phyloP scores from a whole-genome alignment of 64 coral and sea anemone genomes.

The Hydrozoanthus tunicans region DNA sequence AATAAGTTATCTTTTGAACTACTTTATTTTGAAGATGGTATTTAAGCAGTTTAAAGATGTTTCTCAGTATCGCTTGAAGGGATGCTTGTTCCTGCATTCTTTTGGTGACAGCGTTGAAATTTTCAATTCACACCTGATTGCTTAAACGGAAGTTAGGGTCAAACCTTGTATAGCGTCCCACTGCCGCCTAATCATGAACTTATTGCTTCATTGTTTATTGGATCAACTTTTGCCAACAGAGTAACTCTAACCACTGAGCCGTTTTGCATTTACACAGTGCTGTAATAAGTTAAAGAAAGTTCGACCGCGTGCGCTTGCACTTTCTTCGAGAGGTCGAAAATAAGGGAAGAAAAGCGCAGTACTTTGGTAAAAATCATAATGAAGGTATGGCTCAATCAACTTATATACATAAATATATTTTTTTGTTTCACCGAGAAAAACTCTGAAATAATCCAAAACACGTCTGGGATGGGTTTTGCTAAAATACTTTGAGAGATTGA shows the following conservation, averaged over 20 bases:
- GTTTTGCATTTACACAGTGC: background rate
- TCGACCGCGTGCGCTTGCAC: background rate
- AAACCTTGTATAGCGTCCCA: background rate
- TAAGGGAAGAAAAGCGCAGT: no score
- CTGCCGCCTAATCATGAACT: no score
- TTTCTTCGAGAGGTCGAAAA: no score
- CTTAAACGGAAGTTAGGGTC: conserved; percentile 1
- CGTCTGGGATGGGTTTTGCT: no score
- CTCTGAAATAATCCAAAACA: no score
- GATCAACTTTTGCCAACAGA: background rate
- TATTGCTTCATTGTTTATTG: background rate
- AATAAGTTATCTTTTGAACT: background rate
- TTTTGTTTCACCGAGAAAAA: no score
- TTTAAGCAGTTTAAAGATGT: background rate
- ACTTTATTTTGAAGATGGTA: background rate
- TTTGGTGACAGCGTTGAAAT: background rate
- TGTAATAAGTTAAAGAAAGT: background rate
- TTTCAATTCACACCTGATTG: background rate
- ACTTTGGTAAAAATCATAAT: no score
- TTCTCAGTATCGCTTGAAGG: background rate
- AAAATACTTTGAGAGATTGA: no score
- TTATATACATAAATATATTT: no score
- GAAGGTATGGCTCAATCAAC: no score
- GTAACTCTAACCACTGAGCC: background rate
- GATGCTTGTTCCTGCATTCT: background rate